Evolutionary conservation across 2,113 vertebrate species (phyloP).

Genomic region (Pluvialis apricaria): DNA sequence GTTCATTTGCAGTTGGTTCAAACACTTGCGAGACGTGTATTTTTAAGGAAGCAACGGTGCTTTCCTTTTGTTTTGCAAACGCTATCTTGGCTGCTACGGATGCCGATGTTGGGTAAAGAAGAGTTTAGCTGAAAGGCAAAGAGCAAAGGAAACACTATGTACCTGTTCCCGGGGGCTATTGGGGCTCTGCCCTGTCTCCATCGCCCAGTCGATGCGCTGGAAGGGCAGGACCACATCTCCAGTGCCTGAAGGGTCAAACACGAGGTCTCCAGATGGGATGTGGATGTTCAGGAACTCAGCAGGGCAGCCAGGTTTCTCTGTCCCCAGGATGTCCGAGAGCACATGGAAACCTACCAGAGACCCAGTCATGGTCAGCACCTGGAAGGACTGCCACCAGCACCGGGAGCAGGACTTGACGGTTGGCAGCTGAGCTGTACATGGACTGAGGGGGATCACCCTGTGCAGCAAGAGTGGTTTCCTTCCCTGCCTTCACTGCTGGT

Average conservation of each 20-base stretch:
- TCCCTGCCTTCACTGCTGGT: neutral
- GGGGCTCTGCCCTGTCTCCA: constrained; percentile 83
- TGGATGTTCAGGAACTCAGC: constrained; percentile 90
- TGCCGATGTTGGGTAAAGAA: fast-evolving
- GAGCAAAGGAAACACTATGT: neutral
- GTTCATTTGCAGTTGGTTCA: neutral
- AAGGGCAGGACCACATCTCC: constrained; percentile 82
- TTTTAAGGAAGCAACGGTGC: neutral
- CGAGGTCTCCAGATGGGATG: constrained; percentile 78
- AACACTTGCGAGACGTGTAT: neutral
- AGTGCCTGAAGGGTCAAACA: constrained; percentile 78
- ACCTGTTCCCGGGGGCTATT: constrained; percentile 87
- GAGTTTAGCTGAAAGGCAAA: fast-evolving
- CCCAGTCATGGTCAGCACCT: neutral
- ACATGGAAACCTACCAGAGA: constrained; percentile 78
- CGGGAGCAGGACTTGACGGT: neutral
- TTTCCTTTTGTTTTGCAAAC: neutral
- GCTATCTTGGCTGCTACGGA: neutral
- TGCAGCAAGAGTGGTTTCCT: neutral
- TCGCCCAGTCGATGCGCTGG: constrained; percentile 84
- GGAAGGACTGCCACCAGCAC: neutral
- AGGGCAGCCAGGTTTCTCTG: constrained; percentile 70
- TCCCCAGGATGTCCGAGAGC: constrained; percentile 72
- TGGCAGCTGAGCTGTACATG: neutral
- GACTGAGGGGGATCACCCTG: neutral